Evolutionary conservation across 2,888 invertebrate genomes (phyloP), one percentile per base, ranked within the genome.

Genomic region (Aethes cnicana): DNA sequence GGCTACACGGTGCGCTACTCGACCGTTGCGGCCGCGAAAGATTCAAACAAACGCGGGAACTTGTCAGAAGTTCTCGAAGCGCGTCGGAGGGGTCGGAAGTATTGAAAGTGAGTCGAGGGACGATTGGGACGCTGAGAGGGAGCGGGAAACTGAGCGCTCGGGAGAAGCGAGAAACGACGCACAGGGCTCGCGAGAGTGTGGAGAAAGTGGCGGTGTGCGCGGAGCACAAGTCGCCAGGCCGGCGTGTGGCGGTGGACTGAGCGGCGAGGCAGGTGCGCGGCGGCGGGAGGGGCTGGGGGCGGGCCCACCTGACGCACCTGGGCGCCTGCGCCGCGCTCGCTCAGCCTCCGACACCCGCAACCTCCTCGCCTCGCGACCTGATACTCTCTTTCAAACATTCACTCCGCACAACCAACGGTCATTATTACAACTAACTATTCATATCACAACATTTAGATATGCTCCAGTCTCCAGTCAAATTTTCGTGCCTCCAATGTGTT

Each of bases 301-400:
- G 86, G 87, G 81, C 81, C 84, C 81, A 87, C 88, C 88, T 87
- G 86, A 73, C 76, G 72, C 88, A 89, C 89, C 89, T 88, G 87
- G 83, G 89, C 89, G 89, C 89, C 75, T 84, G 89, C 89, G 89
- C 78, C 77, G 72, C 77, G 74, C 70, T 68, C 66, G 77, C 79
- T 77, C 81, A 77, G 79, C 81, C 81, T 78, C 81, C 80, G 72
- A 58, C 66, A 66, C 72, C 74, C 69, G 68, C 65, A 60, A 64
- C 63, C 62, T 59, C 58, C 48, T 33, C 57, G 33, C 49, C 61
- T 23, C 47, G 26, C 41, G 39, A 35, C 55, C 42, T 41, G 43
- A 41, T 54, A 53, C 55, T 57, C 64, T 61, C 63, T 61, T 58
- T 56, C 59, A 60, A 59, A 61, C 62, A 56, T 57, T 62, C 57